phyloP scores from a whole-genome alignment of 2,797 vertebrate genomes.

The Poeciliopsis infans region DNA sequence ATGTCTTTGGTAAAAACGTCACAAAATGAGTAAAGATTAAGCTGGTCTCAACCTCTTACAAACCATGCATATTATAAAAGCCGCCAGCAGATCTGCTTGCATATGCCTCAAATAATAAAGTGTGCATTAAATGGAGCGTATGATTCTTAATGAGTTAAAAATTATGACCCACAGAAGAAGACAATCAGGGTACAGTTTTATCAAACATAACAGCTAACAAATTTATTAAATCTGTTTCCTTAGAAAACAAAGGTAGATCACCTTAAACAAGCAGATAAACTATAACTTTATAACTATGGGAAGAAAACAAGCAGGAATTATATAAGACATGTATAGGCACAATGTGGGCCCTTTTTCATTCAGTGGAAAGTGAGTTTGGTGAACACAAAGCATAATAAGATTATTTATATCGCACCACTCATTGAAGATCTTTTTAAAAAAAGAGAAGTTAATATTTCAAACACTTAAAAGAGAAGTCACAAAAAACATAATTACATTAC shows the following conservation, averaged over 20 bases:
- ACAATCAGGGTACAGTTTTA: not conserved
- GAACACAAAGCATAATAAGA: not conserved
- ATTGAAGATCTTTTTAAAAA: not conserved
- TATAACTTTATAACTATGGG: not conserved
- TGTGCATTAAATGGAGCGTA: not conserved
- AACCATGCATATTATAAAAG: not conserved
- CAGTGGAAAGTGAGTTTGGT: not conserved
- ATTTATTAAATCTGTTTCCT: no score
- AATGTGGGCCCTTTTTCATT: not conserved
- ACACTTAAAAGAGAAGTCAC: not conserved
- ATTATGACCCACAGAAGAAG: not conserved
- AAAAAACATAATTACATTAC: not conserved
- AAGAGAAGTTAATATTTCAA: not conserved
- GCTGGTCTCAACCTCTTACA: not conserved
- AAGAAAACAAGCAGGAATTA: not conserved
- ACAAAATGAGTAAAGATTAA: not conserved
- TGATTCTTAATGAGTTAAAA: not conserved
- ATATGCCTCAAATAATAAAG: not conserved
- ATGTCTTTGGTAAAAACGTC: not conserved
- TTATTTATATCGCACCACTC: not conserved
- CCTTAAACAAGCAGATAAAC: not conserved
- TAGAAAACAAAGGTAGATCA: not conserved
- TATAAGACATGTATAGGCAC: no score
- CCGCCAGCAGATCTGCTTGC: not conserved
- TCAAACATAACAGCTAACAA: not conserved